Base-by-base conservation (phyloP, 2,888 invertebrate genomes). In the Epirrita christyi region DNA sequence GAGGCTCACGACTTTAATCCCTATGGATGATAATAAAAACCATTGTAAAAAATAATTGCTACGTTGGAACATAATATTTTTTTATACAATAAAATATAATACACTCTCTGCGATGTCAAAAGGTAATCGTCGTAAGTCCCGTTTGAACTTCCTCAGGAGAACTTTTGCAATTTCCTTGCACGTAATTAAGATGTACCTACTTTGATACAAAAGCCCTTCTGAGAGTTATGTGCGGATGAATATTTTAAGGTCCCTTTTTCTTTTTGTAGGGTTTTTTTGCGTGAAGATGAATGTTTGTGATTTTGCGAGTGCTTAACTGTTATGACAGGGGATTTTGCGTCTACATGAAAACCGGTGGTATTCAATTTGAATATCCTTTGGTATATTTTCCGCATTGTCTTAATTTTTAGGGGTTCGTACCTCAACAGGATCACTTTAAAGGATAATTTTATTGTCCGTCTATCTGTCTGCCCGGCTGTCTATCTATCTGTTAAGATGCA, bases 161-260 rank as follows among this genome's bases (percentile, higher is more conserved):
- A 61, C 55, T 64, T 67, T 59, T 32, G 57, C 55, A 62, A 67
- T 67, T 63, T 61, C 50, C 55, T 42, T 58, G 44, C 61, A 61
- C 53, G 56, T 63, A 63, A 64, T 63, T 63, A 64, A 57, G 53
- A 64, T 57, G 53, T 38, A 60, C 55, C 41, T 48, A 41, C 45
- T 51, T 42, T 11, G 57, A 57, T 55, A 59, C 54, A 61, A 59
- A 53, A 54, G 43, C 51, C 34, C 37, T 48, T 36, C 11, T 34
- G 40, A 48, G 54, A 59, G 38, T 56, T 58, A 46, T 57, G 59
- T 57, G 21, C 14, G 44, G 38, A 58, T 55, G 52, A 54, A 41
- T 54, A 55, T 52, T 43, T 55, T 47, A 55, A 21, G 44, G 10
- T 27, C 14, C 29, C 9, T 47, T 49, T 50, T 10, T 54, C 37